Evolutionary conservation across 53 echinoderm and acorn worm species (phyloP).

Genomic region (Luidia sarsii): DNA sequence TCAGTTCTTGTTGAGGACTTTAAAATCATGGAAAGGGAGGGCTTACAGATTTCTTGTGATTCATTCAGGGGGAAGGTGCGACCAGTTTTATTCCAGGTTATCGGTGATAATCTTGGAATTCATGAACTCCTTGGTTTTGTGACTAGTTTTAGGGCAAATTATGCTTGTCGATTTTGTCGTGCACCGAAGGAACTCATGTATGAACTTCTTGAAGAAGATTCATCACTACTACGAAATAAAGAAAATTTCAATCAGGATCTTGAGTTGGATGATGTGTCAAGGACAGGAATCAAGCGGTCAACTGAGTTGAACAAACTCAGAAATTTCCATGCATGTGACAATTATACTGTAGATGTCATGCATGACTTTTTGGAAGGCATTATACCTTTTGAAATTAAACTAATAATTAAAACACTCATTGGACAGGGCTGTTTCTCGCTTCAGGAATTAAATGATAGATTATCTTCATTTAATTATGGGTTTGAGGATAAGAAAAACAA

Average conservation of each 20-base stretch:
- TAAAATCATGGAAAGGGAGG: not conserved
- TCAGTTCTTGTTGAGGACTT: slow-evolving; percentile 11
- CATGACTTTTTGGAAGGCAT: too few relatives aligned
- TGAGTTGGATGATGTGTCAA: slow-evolving; percentile 16
- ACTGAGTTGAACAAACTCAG: slow-evolving; percentile 36
- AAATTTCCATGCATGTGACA: slow-evolving; percentile 57
- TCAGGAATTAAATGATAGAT: slow-evolving; percentile 35
- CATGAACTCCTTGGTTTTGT: slow-evolving; percentile 51
- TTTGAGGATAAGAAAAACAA: slow-evolving; percentile 39
- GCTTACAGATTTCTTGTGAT: slow-evolving; percentile 7
- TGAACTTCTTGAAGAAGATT: slow-evolving; percentile 17
- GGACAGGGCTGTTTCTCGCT: slow-evolving; percentile 24
- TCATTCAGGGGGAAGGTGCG: slow-evolving; percentile 17
- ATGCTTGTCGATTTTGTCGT: slow-evolving; percentile 35
- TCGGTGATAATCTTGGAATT: slow-evolving; percentile 53
- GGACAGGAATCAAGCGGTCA: slow-evolving; percentile 53
- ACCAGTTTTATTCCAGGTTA: slow-evolving; percentile 47
- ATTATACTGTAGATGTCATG: slow-evolving; percentile 49
- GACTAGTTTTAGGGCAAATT: slow-evolving; percentile 49
- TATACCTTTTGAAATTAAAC: slow-evolving; percentile 58
- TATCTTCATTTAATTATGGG: too few relatives aligned
- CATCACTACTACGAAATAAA: slow-evolving; percentile 30
- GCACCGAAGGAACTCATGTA: slow-evolving; percentile 3
- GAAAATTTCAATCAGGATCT: slow-evolving; percentile 29
- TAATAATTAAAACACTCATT: slow-evolving; percentile 39